Evolutionary conservation across 37 sponge, comb jelly and placozoan genomes (phyloP), one percentile per base, ranked within the genome.

Genomic region (Crambe crambe): DNA sequence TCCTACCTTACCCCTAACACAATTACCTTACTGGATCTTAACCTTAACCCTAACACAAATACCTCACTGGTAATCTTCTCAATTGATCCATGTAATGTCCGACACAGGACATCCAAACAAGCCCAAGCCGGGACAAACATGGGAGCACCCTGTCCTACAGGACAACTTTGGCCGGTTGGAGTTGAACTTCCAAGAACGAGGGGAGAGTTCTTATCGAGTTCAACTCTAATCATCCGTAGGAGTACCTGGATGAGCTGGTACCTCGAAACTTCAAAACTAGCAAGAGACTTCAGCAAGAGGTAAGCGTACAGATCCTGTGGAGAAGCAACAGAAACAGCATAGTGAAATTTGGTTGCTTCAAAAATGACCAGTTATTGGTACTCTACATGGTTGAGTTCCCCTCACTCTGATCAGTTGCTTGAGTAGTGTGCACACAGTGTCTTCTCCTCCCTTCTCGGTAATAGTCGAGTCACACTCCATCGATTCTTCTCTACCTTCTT

Each of bases 201-300:
- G 40, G 36, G 30, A 3, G 74, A 43, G 44, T 5, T 64, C 35
- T 23, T 26, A 27, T 42, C 22, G n/a, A 56, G 47, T 30, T 87
- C 88, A 2, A 59, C 40, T 0, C 76, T 41, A n/a, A 70, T 23
- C 59, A 88, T 77, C 59, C 59, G 56, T 0, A 83, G 34, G 26
- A 88, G 30, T 22, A 64, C 58, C 67, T 85, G 64, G 36, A 90
- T 77, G 26, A 90, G 57, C 42, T 81, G 87, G 47, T 81, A 70
- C 23, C 86, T 43, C 5, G 86, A 43, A 2, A 42, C 78, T 34
- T 90, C 91, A 10, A 80, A 58, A 22, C 63, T 78, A 22, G 68
- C 29, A n/a, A 90, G 78, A 27, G 91, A 85, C 35, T 56, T 32
- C 26, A 29, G 17, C 15, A 25, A 8, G 22, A 81, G 76, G 43